Base-by-base conservation (phyloP, 2,113 vertebrate species). In the Callocephalon fimbriatum region DNA sequence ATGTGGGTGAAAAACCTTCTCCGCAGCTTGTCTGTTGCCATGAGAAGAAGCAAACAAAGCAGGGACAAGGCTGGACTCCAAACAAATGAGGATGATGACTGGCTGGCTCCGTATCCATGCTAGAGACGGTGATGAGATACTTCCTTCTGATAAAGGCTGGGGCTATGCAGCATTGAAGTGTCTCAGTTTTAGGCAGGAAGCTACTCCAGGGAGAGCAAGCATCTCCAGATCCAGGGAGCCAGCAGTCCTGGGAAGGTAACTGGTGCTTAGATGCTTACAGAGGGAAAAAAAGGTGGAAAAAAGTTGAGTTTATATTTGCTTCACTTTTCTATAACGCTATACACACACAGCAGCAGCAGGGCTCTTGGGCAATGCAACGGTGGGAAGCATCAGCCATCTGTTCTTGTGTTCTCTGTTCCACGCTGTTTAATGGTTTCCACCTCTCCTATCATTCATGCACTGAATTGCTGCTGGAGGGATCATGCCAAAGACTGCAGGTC, bases 1-100 rank as follows among this genome's bases (percentile, higher is more conserved):
- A 13, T 53, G 87, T 86, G 93, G 80, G 73, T 93, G 93, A 96
- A 94, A 89, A 90, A 93, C n/a, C n/a, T 96, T 92, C 70, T 90
- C 77, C 2, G 0, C 32, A 86, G 77, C 66, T 90, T 96, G 93
- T 93, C 93, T 93, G 91, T 96, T 97, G 81, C 95, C 85, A 91
- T 92, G 95, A 95, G 84, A 80, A 93, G 93, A 61, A 75, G 70
- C n/a, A 96, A 97, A 96, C 87, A 94, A 89, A 86, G 44, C 58
- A 79, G 48, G 45, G 81, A 61, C 17, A 40, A 90, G 90, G 77
- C 70, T 96, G 89, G 40, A 82, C 81, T 94, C 58, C 53, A 73
- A 21, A 32, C 4, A 68, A 75, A 65, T 82, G 84, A 72, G 32
- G 58, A 48, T 87, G 80, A 18, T 7, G 16, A 35, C 38, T 88